Base-by-base conservation (phyloP, 1,140 invertebrate genomes). In the Akabosia matsudoensis region DNA sequence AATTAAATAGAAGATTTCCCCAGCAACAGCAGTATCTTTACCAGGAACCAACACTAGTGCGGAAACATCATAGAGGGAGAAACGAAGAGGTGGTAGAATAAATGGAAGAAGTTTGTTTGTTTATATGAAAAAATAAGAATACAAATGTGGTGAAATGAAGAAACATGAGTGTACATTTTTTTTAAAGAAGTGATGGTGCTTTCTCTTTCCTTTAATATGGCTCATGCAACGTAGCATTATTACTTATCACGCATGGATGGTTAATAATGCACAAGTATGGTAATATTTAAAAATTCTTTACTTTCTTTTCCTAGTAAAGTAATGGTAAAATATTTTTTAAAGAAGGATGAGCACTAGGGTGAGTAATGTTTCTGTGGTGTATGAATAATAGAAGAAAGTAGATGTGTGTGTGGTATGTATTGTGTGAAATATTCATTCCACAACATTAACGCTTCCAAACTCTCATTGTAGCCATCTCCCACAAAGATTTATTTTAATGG, bases 401-500 rank as follows among this genome's bases (percentile, higher is more conserved):
- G 37, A 7, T 45, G 37, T 45, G 37, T 10, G 37, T 10, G 37
- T 45, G 37, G 37, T 18, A 45, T n/a, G 54, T 16, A 56, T 56
- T 24, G 54, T 56, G 54, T 7, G 7, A 30, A 67, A 67, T 7
- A 79, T 34, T 76, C 78, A 76, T 79, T 79, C 78, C 74, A 70
- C 34, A 74, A 76, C 78, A 79, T 79, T 79, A 76, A 79, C 75
- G 74, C 67, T 74, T 56, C 74, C 18, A 45, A 7, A 45, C 18
- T 10, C 37, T 45, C 18, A 18, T 18, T 45, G 37, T 18, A 45
- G 37, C 18, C 7, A 18, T 45, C 37, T 54, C 61, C 76, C 61
- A 51, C 18, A n/a, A 61, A 75, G 77, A 78, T 78, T 76, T 76
- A 79, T 79, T 76, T 52, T 30, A 74, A 76, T 79, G 78, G 70